Evolutionary conservation across 2,113 vertebrate species (phyloP).

Genomic region (Myocastor coypus): DNA sequence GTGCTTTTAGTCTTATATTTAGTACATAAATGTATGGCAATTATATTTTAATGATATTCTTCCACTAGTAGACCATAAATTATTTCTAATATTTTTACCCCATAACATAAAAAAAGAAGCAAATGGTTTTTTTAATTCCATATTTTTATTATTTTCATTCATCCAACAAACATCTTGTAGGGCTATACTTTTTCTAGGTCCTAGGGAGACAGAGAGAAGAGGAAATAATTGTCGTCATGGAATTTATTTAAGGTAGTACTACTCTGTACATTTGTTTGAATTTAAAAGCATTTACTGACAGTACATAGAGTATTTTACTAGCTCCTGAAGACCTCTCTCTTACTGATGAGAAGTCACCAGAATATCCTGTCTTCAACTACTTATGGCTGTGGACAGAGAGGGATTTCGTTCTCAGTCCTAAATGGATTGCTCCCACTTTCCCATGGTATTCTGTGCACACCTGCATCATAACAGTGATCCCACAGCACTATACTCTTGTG

Average conservation of each 20-base stretch:
- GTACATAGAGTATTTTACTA: background rate
- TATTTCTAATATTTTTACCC: background rate
- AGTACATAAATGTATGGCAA: slow-evolving; percentile 18
- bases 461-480: background rate
- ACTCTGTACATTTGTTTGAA: background rate
- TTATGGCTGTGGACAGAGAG: background rate
- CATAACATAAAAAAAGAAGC: background rate
- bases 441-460: background rate
- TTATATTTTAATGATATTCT: background rate
- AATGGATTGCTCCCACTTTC: background rate
- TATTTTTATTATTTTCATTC: background rate
- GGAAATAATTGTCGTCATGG: background rate
- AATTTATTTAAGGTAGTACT: slow-evolving; percentile 35
- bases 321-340: background rate
- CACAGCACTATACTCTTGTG: too few relatives aligned
- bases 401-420: background rate
- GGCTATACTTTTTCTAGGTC: background rate
- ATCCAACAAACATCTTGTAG: background rate
- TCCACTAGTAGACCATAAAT: background rate
- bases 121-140: slow-evolving; percentile 1
- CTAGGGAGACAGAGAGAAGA: background rate
- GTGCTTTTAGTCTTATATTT: slow-evolving; percentile 15
- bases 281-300: background rate
- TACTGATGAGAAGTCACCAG: background rate
- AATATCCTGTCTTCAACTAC: background rate